Percentiles rank a stretch among this genome's conserved stretches.
phyloP scores from a whole-genome alignment of 2,797 vertebrate genomes.

The Leptodactylus fallax region DNA sequence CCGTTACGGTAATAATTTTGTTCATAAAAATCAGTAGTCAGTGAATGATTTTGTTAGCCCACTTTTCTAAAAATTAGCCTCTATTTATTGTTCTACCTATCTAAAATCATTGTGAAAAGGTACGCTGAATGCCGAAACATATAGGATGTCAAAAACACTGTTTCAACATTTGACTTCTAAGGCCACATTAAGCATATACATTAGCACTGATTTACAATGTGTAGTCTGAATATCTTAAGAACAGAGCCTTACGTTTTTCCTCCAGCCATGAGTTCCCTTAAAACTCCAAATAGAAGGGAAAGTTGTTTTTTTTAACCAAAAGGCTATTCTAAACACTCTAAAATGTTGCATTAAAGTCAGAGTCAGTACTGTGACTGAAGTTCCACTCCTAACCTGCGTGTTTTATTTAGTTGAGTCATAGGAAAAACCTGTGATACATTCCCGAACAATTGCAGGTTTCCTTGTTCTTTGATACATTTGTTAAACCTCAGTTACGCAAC shows the following conservation, averaged over 20 bases:
- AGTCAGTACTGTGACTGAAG: neutral
- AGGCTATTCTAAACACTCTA: neutral
- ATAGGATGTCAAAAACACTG: neutral
- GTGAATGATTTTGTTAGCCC: too few species aligned
- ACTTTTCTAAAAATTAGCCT: too few species aligned
- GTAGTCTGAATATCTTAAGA: neutral
- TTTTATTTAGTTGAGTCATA: constrained; percentile 7
- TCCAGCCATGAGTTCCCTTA: neutral
- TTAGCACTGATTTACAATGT: neutral
- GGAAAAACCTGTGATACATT: neutral
- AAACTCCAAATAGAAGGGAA: neutral
- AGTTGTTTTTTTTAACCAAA: neutral
- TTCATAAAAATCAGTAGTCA: too few species aligned
- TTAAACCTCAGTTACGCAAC: neutral
- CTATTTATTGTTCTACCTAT: too few species aligned
- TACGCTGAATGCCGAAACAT: too few species aligned
- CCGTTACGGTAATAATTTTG: too few species aligned
- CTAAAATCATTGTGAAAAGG: too few species aligned
- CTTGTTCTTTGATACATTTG: neutral
- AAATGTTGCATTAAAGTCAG: neutral
- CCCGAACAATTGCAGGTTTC: too few species aligned
- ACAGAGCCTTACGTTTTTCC: neutral
- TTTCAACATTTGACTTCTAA: neutral
- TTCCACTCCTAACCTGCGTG: neutral
- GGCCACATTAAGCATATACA: neutral